phyloP scores from a whole-genome alignment of 92 coral and sea anemone genomes.

The Epizoanthus illoricatus region DNA sequence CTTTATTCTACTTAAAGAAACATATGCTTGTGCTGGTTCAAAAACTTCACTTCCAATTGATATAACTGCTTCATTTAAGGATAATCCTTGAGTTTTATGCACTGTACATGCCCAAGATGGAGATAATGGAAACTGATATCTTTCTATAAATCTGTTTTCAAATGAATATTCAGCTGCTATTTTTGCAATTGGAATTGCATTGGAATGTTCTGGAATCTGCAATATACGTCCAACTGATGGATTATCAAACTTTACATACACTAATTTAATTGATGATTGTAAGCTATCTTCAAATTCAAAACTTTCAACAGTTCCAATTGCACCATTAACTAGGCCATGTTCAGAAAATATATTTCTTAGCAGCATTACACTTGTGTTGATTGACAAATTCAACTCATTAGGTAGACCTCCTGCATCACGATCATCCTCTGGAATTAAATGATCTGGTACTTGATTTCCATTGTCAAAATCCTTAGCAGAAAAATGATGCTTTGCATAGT shows the following conservation, averaged over 20 bases:
- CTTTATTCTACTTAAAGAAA: too few relatives aligned
- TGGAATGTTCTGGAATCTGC: background rate
- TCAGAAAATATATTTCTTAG: conserved; percentile 40
- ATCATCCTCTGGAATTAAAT: conserved; percentile 15
- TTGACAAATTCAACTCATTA: conserved; percentile 23
- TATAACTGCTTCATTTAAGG: conserved; percentile 45
- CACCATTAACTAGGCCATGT: conserved; percentile 61
- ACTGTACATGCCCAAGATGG: conserved; percentile 56
- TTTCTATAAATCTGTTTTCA: conserved; percentile 31
- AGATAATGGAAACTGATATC: conserved; percentile 59
- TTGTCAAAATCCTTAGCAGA: too few relatives aligned
- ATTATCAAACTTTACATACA: conserved; percentile 43
- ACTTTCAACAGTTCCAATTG: conserved; percentile 46
- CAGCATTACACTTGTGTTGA: conserved; percentile 48
- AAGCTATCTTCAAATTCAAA: conserved; percentile 13
- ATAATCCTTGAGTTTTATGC: conserved; percentile 57
- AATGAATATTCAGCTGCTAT: conserved; percentile 41
- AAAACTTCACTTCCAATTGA: too few relatives aligned
- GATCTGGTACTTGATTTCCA: too few relatives aligned
- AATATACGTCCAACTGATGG: conserved; percentile 37
- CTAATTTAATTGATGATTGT: conserved; percentile 2
- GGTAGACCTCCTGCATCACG: conserved; percentile 32
- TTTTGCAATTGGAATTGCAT: conserved; percentile 43
- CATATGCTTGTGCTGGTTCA: too few relatives aligned
- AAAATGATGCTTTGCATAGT: too few relatives aligned